Evolutionary conservation across 2,113 vertebrate genomes (phyloP), one percentile per base, ranked within the genome.

Genomic region (Naja naja): DNA sequence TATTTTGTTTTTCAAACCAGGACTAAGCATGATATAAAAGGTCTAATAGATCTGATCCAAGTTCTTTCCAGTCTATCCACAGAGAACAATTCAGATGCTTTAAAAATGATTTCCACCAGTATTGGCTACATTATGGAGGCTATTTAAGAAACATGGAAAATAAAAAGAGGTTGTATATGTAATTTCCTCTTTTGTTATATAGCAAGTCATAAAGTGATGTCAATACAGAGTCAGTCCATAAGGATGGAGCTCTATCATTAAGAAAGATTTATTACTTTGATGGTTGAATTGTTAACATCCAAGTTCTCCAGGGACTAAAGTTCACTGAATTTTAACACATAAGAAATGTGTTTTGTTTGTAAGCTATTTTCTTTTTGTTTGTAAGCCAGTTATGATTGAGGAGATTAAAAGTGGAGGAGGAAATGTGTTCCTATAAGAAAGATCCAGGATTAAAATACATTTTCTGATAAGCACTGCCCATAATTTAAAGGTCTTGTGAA

Each of bases 111-210:
- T 54, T 49, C 1, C 16, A 89, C 20, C 1, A 12, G 58, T 2
- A 0, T 45, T 90, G 20, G n/a, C 52, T 87, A n/a, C 2, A 3
- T 92, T 56, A 45, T 64, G 34, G 34, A 90, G 10, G 25, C 20
- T 85, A 27, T 88, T 93, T 30, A 0, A 45, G 88, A 47, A 90
- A 3, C 74, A 69, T 93, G 47, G 49, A 9, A 94, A 94, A 91
- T 52, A 27, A 94, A 94, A 54, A 88, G 14, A 45, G 3, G n/a
- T n/a, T 69, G 30, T n/a, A n/a, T 69, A 4, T n/a, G 12, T 69
- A 95, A 93, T 64, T 94, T 90, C n/a, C 1, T 2, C 45, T 27
- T 91, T 94, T 85, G 5, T 53, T 64, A 92, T 27, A 45, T 27
- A 92, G 85, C n/a, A 87, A 10, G 11, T 87, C 6, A 69, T 54